A percentile compares a stretch with the other conserved stretches of the same genome.
Evolutionary conservation across 2,113 vertebrate species (phyloP).

Genomic region (Varanus salvator): DNA sequence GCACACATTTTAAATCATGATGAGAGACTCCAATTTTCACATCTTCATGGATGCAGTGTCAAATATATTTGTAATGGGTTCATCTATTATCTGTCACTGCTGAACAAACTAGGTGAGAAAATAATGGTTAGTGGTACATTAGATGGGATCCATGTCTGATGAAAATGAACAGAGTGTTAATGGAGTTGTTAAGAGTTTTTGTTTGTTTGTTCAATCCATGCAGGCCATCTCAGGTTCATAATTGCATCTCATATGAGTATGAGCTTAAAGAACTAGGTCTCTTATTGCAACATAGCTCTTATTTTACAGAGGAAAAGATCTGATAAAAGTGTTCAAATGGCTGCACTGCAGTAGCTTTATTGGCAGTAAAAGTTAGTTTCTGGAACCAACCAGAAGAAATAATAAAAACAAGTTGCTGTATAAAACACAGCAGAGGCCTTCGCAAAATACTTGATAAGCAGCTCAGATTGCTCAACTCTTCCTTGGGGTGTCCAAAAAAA

Average conservation of each 20-base stretch:
- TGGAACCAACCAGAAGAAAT: not conserved
- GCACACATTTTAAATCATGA: constrained; percentile 66
- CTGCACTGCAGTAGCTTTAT: not conserved
- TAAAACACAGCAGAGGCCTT: not conserved
- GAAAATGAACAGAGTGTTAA: constrained; percentile 62
- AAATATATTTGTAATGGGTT: constrained; percentile 76
- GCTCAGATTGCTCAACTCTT: not conserved
- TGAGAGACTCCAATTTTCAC: constrained; percentile 65
- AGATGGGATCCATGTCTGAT: constrained; percentile 51
- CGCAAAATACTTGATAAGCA: not conserved
- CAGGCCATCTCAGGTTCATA: constrained; percentile 42
- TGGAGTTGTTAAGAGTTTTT: constrained; percentile 45
- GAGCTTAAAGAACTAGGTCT: not conserved
- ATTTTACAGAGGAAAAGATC: constrained; percentile 35
- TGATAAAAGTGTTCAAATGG: constrained; percentile 23
- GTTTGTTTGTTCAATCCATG: constrained; percentile 54
- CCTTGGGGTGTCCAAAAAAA: not conserved
- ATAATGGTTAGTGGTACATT: constrained; percentile 68
- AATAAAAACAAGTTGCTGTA: not conserved
- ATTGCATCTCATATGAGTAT: constrained; percentile 7
- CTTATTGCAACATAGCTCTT: not conserved
- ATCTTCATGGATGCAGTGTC: constrained; percentile 64
- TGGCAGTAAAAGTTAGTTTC: not conserved
- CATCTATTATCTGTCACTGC: constrained; percentile 72
- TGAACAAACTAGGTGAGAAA: constrained; percentile 75